phyloP scores from a whole-genome alignment of 2,888 invertebrate genomes.

The Byasa hedistus region DNA sequence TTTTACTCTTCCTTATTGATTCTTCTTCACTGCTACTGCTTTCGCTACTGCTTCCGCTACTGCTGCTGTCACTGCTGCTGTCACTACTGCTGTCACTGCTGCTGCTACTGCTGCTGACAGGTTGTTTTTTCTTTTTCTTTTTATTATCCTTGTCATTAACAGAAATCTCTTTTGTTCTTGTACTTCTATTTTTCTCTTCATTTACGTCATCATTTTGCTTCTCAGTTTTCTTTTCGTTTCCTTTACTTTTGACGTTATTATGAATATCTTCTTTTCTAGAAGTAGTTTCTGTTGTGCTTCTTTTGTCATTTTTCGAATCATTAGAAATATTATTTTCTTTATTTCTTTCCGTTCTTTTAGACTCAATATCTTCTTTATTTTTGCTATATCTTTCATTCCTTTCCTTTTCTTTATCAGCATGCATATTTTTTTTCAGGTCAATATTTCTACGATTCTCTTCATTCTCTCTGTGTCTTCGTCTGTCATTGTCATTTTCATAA shows the following conservation, averaged over 20 bases:
- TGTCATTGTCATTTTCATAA: constrained; percentile 31
- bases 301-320: constrained; percentile 27
- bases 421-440: constrained; percentile 6
- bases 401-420: constrained; percentile 18
- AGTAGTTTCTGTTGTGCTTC: constrained; percentile 31
- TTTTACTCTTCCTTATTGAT: constrained; percentile 6
- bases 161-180: constrained; percentile 32
- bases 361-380: constrained; percentile 5
- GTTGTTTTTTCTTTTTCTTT: constrained; percentile 30
- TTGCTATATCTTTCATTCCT: constrained; percentile 5
- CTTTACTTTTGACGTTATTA: neutral
- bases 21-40: constrained; percentile 32
- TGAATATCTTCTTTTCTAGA: neutral
- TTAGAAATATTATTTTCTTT: constrained; percentile 26
- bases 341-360: constrained; percentile 16
- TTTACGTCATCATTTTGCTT: neutral
- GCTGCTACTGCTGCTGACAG: constrained; percentile 22
- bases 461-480: constrained; percentile 20
- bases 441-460: constrained; percentile 12
- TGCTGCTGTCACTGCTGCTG: constrained; percentile 27
- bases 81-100: constrained; percentile 22
- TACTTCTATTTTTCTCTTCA: constrained; percentile 21
- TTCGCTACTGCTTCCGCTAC: constrained; percentile 23
- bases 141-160: constrained; percentile 20
- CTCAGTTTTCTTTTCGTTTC: neutral